Conservation (phyloP, 2,888 invertebrate species). For the Phlogophora meticulosa region DNA sequence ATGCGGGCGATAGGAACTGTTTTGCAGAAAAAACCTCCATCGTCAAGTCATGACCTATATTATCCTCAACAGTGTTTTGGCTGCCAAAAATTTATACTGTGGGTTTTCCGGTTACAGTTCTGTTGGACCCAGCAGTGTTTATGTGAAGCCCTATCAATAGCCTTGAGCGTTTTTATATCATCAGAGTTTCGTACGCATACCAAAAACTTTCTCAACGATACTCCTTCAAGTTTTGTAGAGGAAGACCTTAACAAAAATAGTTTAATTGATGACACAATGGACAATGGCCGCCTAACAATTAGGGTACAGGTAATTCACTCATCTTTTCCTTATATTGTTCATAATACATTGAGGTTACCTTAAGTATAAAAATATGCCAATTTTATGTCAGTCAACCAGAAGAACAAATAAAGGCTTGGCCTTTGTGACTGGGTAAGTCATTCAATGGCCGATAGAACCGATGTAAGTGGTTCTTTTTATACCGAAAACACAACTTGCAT, state of each 20-base stretch:
- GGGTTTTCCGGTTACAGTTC: neutral
- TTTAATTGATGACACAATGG: neutral
- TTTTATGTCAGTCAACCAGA: slow-evolving; percentile 21
- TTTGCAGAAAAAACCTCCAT: slow-evolving; percentile 52
- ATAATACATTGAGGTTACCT: neutral
- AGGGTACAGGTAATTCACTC: neutral
- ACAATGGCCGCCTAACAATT: neutral
- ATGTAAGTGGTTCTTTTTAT: slow-evolving; percentile 25
- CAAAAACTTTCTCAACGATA: neutral
- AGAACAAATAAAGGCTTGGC: slow-evolving; percentile 46
- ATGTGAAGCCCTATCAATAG: no score
- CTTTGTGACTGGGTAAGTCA: neutral
- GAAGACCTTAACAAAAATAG: slow-evolving; percentile 10
- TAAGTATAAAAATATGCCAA: slow-evolving; percentile 7
- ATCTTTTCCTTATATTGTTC: slow-evolving; percentile 15
- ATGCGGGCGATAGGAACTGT: slow-evolving; percentile 60
- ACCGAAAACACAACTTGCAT: slow-evolving; percentile 27
- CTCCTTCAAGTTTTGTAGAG: neutral
- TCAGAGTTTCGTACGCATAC: neutral
- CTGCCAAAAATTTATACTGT: neutral
- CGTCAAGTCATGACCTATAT: slow-evolving; percentile 37
- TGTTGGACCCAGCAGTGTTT: neutral
- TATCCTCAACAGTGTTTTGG: neutral
- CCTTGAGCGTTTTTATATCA: no score
- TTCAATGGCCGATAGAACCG: slow-evolving; percentile 43